Conservation (phyloP, 2,888 invertebrate genomes). For the Tryphoninae sp. region DNA sequence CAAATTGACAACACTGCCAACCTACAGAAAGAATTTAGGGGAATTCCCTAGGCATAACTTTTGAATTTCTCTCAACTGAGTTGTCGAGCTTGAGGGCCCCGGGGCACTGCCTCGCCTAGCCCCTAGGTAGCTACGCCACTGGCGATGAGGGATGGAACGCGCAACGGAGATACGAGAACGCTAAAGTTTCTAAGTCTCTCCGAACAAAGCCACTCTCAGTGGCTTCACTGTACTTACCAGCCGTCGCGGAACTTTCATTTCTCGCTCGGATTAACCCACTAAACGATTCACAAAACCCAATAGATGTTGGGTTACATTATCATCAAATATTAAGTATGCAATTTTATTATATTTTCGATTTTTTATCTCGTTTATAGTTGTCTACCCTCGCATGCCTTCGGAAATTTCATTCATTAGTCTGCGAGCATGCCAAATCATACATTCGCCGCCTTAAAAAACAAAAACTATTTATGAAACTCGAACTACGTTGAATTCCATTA, state of each 20-base stretch:
- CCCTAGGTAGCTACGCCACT: too few relatives aligned
- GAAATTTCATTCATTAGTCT: too few relatives aligned
- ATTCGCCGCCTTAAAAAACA: neutral
- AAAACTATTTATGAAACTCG: neutral
- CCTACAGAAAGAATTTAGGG: slow-evolving; percentile 37
- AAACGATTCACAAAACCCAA: neutral
- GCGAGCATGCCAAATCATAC: neutral
- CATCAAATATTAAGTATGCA: too few relatives aligned
- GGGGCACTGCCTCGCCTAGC: too few relatives aligned
- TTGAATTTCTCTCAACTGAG: too few relatives aligned
- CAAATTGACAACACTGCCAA: too few relatives aligned
- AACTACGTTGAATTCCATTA: neutral
- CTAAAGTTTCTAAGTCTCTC: slow-evolving; percentile 69
- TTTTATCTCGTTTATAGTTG: too few relatives aligned
- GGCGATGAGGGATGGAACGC: slow-evolving; percentile 18
- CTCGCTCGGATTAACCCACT: neutral
- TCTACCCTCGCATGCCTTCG: too few relatives aligned
- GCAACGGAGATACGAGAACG: slow-evolving; percentile 51
- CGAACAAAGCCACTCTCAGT: slow-evolving; percentile 66
- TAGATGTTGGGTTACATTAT: neutral
- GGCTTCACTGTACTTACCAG: slow-evolving; percentile 32
- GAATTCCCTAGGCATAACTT: slow-evolving; percentile 51
- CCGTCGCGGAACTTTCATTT: slow-evolving; percentile 13
- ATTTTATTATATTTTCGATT: too few relatives aligned
- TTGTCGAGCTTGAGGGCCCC: too few relatives aligned